Conservation (phyloP, 37 sponge, comb jelly and placozoan species). For the Axinella damicornis region DNA sequence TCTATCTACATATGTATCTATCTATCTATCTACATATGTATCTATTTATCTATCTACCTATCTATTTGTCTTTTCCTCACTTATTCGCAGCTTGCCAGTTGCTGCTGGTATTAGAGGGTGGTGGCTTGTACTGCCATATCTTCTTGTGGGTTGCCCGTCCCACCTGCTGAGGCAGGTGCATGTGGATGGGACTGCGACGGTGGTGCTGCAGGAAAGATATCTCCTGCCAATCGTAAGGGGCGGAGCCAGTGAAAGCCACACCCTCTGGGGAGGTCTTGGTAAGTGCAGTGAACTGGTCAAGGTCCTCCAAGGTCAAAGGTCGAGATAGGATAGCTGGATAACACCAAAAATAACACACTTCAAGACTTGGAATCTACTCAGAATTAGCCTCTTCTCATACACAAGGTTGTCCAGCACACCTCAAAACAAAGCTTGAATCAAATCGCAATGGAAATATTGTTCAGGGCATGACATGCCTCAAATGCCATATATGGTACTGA, state of each 20-base stretch:
- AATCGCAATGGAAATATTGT: no score
- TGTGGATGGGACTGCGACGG: slow-evolving; percentile 35
- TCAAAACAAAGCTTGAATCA: no score
- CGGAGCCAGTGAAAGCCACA: slow-evolving; percentile 18
- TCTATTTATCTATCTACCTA: neutral
- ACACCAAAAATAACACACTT: no score
- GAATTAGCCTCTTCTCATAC: no score
- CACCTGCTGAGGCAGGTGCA: neutral
- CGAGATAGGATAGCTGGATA: neutral
- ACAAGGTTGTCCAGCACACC: no score
- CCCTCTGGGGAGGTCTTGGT: slow-evolving; percentile 16
- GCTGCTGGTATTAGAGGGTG: neutral
- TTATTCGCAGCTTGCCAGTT: neutral
- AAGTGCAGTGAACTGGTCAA: slow-evolving; percentile 25
- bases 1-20: no score
- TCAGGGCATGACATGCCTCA: no score
- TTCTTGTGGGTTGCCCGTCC: neutral
- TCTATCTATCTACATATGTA: no score
- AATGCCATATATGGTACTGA: no score
- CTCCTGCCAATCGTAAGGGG: slow-evolving; percentile 45
- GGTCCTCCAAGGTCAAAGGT: neutral
- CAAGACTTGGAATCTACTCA: no score
- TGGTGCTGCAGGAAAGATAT: slow-evolving; percentile 41
- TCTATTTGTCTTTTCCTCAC: no score
- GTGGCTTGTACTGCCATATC: slow-evolving; percentile 51